Evolutionary conservation across 2,888 invertebrate genomes (phyloP), one percentile per base, ranked within the genome.

Genomic region (Lithophane semibrunnea): DNA sequence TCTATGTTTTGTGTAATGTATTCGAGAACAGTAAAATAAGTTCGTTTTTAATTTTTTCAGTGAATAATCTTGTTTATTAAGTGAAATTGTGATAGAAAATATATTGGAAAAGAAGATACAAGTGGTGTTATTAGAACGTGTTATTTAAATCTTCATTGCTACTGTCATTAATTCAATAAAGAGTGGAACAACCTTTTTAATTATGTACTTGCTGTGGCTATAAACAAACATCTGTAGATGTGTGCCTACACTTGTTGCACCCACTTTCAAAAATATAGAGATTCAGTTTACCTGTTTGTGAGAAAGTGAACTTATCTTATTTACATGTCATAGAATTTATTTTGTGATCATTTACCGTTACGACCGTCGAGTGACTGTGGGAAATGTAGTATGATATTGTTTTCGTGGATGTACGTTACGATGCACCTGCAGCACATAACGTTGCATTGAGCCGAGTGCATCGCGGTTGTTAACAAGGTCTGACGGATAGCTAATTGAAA

Each of bases 351-450:
- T 94, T 93, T 95, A 95, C 96, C 95, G 95, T 95, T 95, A 95
- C 88, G 82, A 88, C 88, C 89, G 89, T 88, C 87, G 89, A 86
- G 87, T 91, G 84, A 91, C 92, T 93, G 92, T 93, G 94, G 90
- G 93, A 95, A 93, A 92, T 92, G 89, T 91, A 90, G 92, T 91
- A 89, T 92, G 90, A 93, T 93, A 92, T 92, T 91, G 89, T 88
- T 92, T 89, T 89, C 88, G 90, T 88, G 83, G 77, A 91, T 91
- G 91, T 93, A 92, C 94, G 93, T 94, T 95, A 93, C 89, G 92
- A 95, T 96, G 96, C 96, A 96, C 95, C 96, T 96, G 96, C 95
- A 93, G 88, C 92, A 92, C 93, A 91, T 90, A 89, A 91, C 90
- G 89, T 88, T 93, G 92, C 92, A 90, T 86, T 90, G 89, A 89